Base-by-base conservation (phyloP, 2,113 vertebrate genomes). In the Eubucco bourcierii region DNA sequence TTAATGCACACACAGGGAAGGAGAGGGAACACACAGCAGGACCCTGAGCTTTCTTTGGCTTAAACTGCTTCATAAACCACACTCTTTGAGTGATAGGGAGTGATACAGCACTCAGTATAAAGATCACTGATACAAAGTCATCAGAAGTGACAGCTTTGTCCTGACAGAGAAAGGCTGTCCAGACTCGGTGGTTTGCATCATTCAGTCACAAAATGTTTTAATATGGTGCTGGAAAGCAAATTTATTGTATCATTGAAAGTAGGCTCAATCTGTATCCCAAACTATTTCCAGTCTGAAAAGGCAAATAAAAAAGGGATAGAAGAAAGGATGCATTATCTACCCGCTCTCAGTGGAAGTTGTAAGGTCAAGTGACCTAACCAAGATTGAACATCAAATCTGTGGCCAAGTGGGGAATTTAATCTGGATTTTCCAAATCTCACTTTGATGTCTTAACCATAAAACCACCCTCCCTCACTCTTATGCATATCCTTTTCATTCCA, bases 401-500 rank as follows among this genome's bases (percentile, higher is more conserved):
- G 8, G 18, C 33, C 84, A 88, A 78, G 76, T 8, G 29, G 20
- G 73, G 50, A 95, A 86, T 94, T 83, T 88, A 93, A 93, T 95
- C 77, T 93, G 95, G 58, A 90, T 93, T 93, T 91, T 93, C 80
- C 58, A 94, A 91, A 90, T 88, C 83, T 81, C 39, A 61, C 88
- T 94, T 95, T 93, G 88, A 93, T 95, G 88, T 94, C 73, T 94
- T 94, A 91, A 90, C 85, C 92, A 65, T 91, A 88, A 86, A 95
- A 88, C 53, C 86, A 78, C 47, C 12, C 80, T 78, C 68, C 53
- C 88, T 90, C 58, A 53, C 61, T 80, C 31, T 65, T 80, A 82
- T 13, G 20, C 75, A 80, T 80, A 78, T 67, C 47, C 68, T 91
- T 94, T 93, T 80, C 58, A 84, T 86, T 90, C 58, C 68, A 80